Conservation (phyloP, 2,113 vertebrate species). For the Osmerus mordax region DNA sequence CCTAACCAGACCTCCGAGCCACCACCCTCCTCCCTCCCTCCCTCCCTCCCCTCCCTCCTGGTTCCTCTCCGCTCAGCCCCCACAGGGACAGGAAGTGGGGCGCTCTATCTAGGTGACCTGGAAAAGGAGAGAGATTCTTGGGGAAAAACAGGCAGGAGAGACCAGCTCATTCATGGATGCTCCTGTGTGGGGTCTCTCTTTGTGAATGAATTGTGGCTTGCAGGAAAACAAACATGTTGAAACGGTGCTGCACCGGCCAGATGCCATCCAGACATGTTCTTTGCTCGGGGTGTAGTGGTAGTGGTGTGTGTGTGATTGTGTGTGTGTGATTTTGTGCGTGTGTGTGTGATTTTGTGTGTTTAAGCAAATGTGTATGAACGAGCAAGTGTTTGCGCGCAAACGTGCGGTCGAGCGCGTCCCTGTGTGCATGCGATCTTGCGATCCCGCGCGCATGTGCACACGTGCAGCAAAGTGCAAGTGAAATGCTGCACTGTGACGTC, state of each 20-base stretch:
- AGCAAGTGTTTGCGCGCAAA: neutral
- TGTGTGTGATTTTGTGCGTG: neutral
- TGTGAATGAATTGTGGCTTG: neutral
- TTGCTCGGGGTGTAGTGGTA: neutral
- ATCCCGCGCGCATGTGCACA: no score
- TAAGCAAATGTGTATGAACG: neutral
- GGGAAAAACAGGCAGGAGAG: neutral
- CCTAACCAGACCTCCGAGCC: neutral
- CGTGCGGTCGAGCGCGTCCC: no score
- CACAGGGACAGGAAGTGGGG: slow-evolving; percentile 12
- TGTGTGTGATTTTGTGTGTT: no score
- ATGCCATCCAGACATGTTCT: neutral
- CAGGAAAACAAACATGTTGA: neutral
- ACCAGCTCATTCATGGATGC: slow-evolving; percentile 21
- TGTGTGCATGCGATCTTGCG: no score
- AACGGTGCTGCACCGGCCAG: neutral
- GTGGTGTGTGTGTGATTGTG: neutral
- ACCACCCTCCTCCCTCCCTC: neutral
- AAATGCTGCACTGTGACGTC: no score
- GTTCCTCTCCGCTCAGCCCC: slow-evolving; percentile 10
- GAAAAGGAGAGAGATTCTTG: neutral
- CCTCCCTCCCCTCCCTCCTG: neutral
- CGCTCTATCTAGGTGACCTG: slow-evolving; percentile 37
- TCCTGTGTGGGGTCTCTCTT: neutral
- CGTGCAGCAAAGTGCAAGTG: no score